Evolutionary conservation across 2,113 vertebrate genomes (phyloP), one percentile per base, ranked within the genome.

Genomic region (Nannospalax galili): DNA sequence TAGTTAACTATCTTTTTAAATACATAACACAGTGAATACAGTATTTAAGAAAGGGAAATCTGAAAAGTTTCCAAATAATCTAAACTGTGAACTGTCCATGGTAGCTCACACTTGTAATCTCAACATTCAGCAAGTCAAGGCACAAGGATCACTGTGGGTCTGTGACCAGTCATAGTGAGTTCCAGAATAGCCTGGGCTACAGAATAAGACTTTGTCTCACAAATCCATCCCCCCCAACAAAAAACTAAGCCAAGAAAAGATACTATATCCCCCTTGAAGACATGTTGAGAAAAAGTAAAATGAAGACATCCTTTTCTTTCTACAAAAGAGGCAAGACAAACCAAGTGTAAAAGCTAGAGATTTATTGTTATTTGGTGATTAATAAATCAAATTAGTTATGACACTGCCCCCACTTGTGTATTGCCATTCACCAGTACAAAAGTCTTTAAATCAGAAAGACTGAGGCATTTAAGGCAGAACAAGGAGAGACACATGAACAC

Each of bases 301-400:
- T 90, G 69, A 93, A 96, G 58, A 88, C 88, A 73, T 73, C 28
- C 81, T 91, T 96, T 96, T 92, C 92, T 89, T 95, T 96, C 96
- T 96, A 98, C 84, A 97, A 98, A 97, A 96, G 82, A 98, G 84
- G 81, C 97, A 90, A 96, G 93, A 98, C 97, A 96, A 94, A 94
- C 81, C 94, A 97, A 96, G 81, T 95, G 96, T 98, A 97, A 98
- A 98, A 98, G 97, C 97, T 98, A 97, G 95, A 97, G 96, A 96
- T 97, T 98, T 97, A 98, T 97, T 98, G 96, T 98, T 97, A 97
- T 92, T 97, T 98, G 97, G 77, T 97, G 97, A 97, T 97, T 98
- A 97, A 98, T 98, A 97, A 97, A 97, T 96, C 97, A 97, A 95
- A 96, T 85, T 96, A 74, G 93, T 95, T 94, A 97, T 92, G 96